Evolutionary conservation across 1,140 invertebrate genomes (phyloP), one percentile per base, ranked within the genome.

Genomic region (Gryon sp.): DNA sequence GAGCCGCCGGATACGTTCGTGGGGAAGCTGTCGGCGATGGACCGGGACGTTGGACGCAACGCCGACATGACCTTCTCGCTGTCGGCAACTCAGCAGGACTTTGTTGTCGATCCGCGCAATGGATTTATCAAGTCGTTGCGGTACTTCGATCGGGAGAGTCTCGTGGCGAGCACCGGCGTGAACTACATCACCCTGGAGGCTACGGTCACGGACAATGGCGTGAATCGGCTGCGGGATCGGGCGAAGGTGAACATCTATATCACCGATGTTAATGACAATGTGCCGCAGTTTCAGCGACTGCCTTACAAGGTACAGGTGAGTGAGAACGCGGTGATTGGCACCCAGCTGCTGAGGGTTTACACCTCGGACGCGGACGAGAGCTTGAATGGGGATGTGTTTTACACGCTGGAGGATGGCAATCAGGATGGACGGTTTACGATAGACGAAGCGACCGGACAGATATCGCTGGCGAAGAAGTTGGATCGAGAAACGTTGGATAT

Each of bases 181-280:
- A 94, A 93, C 85, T 94, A 92, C 75, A 91, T 98, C 16, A 91
- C 92, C 4, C 87, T 98, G 30, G 96, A 97, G 82, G 95, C 95
- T 0, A 92, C 92, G 0, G 97, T 97, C 0, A 92, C 92, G 18
- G 98, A 99, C 86, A 97, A 97, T 84, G 97, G 97, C 0, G 90
- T 91, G 40, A 92, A 92, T 2, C 90, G 94, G 55, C 84, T 97
- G 5, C 92, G 92, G 36, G 96, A 98, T 83, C 94, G 94, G 60
- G 95, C 97, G n/a, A 94, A 95, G 87, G 92, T 99, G 0, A 94
- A 94, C 63, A 93, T 99, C 19, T 93, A 93, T 78, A 91, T 99
- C 12, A 93, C 92, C 0, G 97, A 99, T 85, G 93, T 97, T 2
- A 99, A 99, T 84, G 97, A 99, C 87, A 97, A 98, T 86, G 90